These are phyloP conservation scores for Homarus gammarus DNA, from an alignment of 2,888 invertebrate genomes.

Conservation along the genomic window DNA sequence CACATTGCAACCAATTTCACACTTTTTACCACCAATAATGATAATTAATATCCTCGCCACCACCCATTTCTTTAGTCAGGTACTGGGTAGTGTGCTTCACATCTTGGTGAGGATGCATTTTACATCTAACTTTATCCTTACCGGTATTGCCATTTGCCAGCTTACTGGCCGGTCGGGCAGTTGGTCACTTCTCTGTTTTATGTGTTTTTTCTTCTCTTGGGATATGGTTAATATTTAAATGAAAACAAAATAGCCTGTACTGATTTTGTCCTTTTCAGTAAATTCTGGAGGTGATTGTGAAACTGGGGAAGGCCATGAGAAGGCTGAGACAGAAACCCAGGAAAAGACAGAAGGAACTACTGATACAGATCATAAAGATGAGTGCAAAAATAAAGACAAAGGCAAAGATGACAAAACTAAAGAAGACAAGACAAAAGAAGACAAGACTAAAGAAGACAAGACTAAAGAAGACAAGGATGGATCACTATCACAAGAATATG, in stretches of 20 bases:
- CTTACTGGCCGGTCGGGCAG: no score
- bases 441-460: constrained; percentile 22
- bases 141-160: no score
- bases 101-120: no score
- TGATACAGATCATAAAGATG: constrained; percentile 1
- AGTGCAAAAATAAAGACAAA: not conserved
- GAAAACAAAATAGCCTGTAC: not conserved
- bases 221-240: not conserved
- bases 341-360: constrained; percentile 8
- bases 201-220: no score
- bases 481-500: constrained; percentile 85
- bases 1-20: no score
- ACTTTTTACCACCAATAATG: no score
- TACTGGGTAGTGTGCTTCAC: no score
- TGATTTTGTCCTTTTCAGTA: not conserved
- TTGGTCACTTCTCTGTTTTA: no score
- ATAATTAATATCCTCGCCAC: no score
- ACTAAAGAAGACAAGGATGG: constrained; percentile 48
- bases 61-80: no score
- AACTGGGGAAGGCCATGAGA: constrained; percentile 25
- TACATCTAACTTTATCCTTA: no score
- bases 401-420: not conserved
- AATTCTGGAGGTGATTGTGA: not conserved
- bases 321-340: constrained; percentile 45
- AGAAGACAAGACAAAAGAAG: constrained; percentile 20